Conservation (phyloP, 92 coral and sea anemone genomes). For the Porites divaricata region DNA sequence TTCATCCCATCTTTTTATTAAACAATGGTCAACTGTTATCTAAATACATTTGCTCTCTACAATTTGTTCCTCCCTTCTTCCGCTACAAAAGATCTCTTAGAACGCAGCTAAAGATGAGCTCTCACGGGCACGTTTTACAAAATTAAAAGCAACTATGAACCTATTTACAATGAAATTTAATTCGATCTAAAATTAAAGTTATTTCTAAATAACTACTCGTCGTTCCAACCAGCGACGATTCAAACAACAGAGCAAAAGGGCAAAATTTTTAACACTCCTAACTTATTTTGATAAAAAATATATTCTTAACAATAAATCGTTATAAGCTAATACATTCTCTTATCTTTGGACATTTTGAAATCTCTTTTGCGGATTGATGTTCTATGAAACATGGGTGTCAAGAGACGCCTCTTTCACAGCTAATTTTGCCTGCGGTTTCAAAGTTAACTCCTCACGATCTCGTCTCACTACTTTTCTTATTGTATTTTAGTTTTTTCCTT, state of each 20-base stretch:
- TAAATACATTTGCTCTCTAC: conserved; percentile 41
- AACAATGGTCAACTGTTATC: conserved; percentile 49
- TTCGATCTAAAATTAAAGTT: conserved; percentile 17
- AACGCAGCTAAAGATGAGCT: conserved; percentile 9
- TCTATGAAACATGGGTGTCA: conserved; percentile 40
- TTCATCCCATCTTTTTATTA: conserved; percentile 44
- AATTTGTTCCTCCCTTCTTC: conserved; percentile 30
- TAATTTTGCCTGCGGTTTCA: conserved; percentile 16
- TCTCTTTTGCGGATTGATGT: conserved; percentile 36
- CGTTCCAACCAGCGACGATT: conserved; percentile 12
- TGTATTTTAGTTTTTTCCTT: conserved; percentile 2
- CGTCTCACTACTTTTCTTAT: neutral
- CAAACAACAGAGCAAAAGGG: conserved; percentile 14
- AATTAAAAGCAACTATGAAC: conserved; percentile 22
- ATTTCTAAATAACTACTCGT: neutral
- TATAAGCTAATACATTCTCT: conserved; percentile 41
- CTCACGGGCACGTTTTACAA: conserved; percentile 25
- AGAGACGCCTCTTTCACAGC: conserved; percentile 48
- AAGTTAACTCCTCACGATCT: conserved; percentile 2
- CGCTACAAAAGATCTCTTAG: conserved; percentile 9
- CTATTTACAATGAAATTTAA: conserved; percentile 39
- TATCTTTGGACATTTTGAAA: conserved; percentile 38
- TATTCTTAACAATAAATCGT: conserved; percentile 49
- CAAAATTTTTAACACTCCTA: conserved; percentile 32
- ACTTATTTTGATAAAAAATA: conserved; percentile 47